These are phyloP conservation scores for Euthynnus affinis DNA, from an alignment of 2,797 vertebrate species.

Conservation along the genomic window DNA sequence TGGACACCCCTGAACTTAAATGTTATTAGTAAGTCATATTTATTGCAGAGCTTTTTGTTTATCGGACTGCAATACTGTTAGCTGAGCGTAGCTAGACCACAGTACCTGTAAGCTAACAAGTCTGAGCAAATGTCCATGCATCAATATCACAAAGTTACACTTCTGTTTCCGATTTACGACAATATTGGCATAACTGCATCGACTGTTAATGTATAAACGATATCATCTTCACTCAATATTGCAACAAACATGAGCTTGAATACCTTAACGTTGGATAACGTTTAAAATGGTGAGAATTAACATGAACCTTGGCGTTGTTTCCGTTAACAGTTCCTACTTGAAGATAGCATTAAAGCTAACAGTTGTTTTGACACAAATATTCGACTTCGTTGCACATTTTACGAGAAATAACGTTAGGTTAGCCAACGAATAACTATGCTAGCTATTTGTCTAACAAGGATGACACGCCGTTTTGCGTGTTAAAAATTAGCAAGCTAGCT, in stretches of 20 bases:
- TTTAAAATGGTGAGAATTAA: not conserved
- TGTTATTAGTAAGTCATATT: too few relatives aligned
- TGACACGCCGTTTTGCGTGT: not conserved
- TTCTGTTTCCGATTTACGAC: not conserved
- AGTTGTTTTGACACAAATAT: slow-evolving; percentile 1
- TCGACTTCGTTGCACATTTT: not conserved
- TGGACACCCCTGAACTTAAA: too few relatives aligned
- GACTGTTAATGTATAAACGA: not conserved
- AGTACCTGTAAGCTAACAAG: too few relatives aligned
- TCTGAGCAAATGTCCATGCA: not conserved
- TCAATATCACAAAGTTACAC: not conserved
- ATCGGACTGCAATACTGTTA: not conserved
- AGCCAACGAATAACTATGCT: too few relatives aligned
- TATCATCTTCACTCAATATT: too few relatives aligned
- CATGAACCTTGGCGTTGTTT: not conserved
- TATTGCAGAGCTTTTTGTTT: too few relatives aligned
- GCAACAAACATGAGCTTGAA: too few relatives aligned
- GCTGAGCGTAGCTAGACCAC: too few relatives aligned
- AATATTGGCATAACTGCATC: not conserved
- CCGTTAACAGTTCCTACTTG: slow-evolving; percentile 1
- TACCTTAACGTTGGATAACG: too few relatives aligned
- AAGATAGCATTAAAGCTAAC: not conserved
- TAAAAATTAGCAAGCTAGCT: not conserved
- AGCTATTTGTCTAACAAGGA: not conserved
- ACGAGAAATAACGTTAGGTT: not conserved